A percentile compares a stretch with the other conserved stretches of the same genome.
phyloP scores from a whole-genome alignment of 1,140 invertebrate genomes.

The Heliconius melpomene region DNA sequence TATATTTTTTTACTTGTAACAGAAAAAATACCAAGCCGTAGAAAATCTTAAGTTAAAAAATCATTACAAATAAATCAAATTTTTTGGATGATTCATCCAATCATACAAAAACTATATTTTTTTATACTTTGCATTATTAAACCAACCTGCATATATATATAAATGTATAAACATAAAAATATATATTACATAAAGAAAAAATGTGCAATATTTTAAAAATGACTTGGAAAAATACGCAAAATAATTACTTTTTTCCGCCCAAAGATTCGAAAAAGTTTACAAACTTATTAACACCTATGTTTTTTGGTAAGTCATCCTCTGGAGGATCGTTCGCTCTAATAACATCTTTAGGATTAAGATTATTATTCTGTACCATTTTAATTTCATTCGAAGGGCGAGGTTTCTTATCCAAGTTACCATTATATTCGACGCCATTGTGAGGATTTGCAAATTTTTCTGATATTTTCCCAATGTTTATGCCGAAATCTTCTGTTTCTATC shows the following conservation, averaged over 20 bases:
- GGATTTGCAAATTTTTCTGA: constrained; percentile 36
- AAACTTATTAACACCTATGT: constrained; percentile 76
- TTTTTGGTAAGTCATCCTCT: constrained; percentile 75
- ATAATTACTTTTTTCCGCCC: constrained; percentile 70
- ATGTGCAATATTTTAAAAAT: background rate
- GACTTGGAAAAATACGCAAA: background rate
- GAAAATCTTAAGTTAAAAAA: too few relatives aligned
- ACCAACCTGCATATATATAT: background rate
- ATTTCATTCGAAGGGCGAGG: constrained; percentile 70
- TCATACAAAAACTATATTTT: too few relatives aligned
- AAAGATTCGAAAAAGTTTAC: constrained; percentile 77
- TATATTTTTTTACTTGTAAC: too few relatives aligned
- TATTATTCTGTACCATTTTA: constrained; percentile 65
- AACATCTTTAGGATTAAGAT: constrained; percentile 66
- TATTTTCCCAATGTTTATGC: constrained; percentile 39
- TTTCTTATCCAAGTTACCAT: constrained; percentile 53
- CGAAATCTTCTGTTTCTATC: constrained; percentile 28
- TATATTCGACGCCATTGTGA: constrained; percentile 46
- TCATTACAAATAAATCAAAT: too few relatives aligned
- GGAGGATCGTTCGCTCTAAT: constrained; percentile 75
- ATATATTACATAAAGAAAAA: background rate
- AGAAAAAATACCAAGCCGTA: too few relatives aligned
- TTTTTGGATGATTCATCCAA: too few relatives aligned
- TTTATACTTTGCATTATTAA: background rate
- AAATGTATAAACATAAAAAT: background rate